Conservation (phyloP, 2,888 invertebrate genomes). For the Trisateles emortualis region DNA sequence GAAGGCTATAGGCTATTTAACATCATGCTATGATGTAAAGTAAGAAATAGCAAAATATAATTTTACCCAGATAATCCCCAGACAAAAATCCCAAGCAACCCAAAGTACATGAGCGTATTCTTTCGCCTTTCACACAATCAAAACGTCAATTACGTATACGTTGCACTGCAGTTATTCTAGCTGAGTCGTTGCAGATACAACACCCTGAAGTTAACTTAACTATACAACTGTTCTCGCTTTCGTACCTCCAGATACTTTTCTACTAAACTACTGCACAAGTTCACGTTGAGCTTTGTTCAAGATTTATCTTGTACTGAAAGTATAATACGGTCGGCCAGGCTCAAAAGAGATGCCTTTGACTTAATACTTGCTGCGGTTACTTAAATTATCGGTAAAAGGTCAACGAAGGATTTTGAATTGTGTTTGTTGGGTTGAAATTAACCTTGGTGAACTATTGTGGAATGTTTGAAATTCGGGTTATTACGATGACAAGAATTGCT, state of each 20-base stretch:
- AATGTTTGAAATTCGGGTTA: slow-evolving; percentile 17
- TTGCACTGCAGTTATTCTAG: neutral
- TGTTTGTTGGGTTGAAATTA: slow-evolving; percentile 3
- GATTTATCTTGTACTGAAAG: slow-evolving; percentile 30
- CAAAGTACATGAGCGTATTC: too few relatives aligned
- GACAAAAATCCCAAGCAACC: too few relatives aligned
- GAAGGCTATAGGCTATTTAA: too few relatives aligned
- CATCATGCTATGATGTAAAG: too few relatives aligned
- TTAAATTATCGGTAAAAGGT: slow-evolving; percentile 14
- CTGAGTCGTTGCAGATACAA: slow-evolving; percentile 9
- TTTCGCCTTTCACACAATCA: neutral
- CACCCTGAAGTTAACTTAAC: slow-evolving; percentile 23
- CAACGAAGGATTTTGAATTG: slow-evolving; percentile 8
- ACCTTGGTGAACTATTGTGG: slow-evolving; percentile 22
- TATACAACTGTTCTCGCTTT: slow-evolving; percentile 15
- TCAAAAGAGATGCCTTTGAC: slow-evolving; percentile 14
- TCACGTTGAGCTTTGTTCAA: slow-evolving; percentile 31
- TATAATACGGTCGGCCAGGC: slow-evolving; percentile 12
- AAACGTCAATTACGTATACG: neutral
- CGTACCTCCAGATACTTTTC: slow-evolving; percentile 28
- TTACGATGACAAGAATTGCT: slow-evolving; percentile 19
- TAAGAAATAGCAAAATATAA: too few relatives aligned
- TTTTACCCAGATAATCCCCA: too few relatives aligned
- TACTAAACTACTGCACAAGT: slow-evolving; percentile 24
- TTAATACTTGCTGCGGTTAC: slow-evolving; percentile 6